Conservation (phyloP, 2,797 vertebrate genomes). For the Schizothorax lantsangensis region DNA sequence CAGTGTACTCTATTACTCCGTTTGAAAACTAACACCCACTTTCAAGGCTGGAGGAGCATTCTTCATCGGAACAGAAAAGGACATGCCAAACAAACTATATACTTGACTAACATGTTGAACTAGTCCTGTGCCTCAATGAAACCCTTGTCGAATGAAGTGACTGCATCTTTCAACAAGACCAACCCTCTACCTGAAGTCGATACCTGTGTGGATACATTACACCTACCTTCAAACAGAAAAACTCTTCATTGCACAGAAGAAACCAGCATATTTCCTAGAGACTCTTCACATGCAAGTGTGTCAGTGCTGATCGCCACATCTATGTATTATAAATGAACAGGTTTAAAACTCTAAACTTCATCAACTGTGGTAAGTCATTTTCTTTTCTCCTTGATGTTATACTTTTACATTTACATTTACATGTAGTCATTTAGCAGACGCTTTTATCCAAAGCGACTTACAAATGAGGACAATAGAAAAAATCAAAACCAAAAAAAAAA, state of each 20-base stretch:
- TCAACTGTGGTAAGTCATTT: neutral
- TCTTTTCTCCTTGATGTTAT: neutral
- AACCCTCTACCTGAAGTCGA: conserved; percentile 11
- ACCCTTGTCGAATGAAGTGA: neutral
- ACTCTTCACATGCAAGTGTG: neutral
- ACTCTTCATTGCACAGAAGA: neutral
- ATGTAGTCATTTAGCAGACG: too few species aligned
- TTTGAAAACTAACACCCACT: neutral
- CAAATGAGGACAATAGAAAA: too few species aligned
- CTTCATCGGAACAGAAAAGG: neutral
- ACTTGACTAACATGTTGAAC: conserved; percentile 34
- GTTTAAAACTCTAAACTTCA: neutral
- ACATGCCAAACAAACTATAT: neutral
- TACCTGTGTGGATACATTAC: neutral
- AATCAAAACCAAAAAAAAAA: too few species aligned
- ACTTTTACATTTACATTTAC: too few species aligned
- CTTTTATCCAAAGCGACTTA: too few species aligned
- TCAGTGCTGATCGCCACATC: neutral
- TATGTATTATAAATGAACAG: neutral
- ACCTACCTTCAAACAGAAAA: neutral
- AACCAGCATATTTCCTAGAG: neutral
- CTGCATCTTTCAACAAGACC: neutral
- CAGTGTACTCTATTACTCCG: neutral
- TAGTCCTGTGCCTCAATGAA: neutral
- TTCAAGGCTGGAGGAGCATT: neutral